These are phyloP conservation scores for Agrotis puta DNA, from an alignment of 2,888 invertebrate species.

Conservation along the genomic window DNA sequence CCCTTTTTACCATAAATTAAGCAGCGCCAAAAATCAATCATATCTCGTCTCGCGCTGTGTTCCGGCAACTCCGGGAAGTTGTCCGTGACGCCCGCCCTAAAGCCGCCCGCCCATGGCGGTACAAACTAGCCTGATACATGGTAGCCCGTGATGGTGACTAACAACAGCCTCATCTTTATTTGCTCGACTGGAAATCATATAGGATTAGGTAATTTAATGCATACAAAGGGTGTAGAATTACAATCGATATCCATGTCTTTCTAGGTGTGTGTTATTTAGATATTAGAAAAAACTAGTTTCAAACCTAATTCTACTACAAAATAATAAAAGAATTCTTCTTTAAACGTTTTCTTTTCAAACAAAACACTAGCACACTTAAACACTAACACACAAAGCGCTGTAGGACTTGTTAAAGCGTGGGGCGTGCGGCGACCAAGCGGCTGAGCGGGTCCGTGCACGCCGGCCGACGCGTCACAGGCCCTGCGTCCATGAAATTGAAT, in stretches of 20 bases:
- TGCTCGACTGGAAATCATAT: background rate
- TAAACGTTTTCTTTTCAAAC: background rate
- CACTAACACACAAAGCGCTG: slow-evolving; percentile 35
- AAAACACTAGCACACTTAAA: slow-evolving; percentile 27
- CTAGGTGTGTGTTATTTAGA: background rate
- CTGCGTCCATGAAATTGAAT: slow-evolving; percentile 90
- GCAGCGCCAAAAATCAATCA: slow-evolving; percentile 55
- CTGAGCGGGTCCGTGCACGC: slow-evolving; percentile 34
- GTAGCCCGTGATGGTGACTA: background rate
- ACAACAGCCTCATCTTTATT: background rate
- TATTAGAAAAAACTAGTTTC: background rate
- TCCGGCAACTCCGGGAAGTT: slow-evolving; percentile 47
- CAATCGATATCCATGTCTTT: background rate
- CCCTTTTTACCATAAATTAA: slow-evolving; percentile 58
- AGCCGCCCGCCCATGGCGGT: slow-evolving; percentile 1
- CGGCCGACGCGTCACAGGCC: slow-evolving; percentile 66
- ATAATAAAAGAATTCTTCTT: background rate
- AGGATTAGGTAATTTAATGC: too few species aligned
- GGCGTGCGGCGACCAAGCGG: slow-evolving; percentile 37
- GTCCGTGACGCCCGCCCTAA: slow-evolving; percentile 35
- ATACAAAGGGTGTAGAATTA: background rate
- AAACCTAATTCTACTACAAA: background rate
- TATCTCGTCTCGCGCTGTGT: slow-evolving; percentile 40
- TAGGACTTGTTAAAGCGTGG: slow-evolving; percentile 27
- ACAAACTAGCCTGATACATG: slow-evolving; percentile 11